Percentiles rank a stretch among this genome's conserved stretches.
Evolutionary conservation across 2,888 invertebrate genomes (phyloP).

Genomic region (Leptogaster cylindrica): DNA sequence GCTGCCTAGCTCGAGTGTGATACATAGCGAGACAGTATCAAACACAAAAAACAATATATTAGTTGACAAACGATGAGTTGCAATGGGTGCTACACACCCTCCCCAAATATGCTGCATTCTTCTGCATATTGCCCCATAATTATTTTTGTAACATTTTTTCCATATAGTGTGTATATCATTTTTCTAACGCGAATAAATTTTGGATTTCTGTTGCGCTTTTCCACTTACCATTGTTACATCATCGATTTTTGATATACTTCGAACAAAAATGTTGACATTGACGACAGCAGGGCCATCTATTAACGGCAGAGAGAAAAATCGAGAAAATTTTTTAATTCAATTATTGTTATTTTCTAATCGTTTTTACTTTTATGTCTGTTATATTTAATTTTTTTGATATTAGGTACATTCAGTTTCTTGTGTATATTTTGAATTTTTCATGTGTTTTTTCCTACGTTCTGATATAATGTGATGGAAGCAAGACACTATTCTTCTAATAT

Average conservation of each 20-base stretch:
- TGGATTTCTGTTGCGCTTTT: slow-evolving; percentile 38
- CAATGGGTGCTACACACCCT: slow-evolving; percentile 4
- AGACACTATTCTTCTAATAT: slow-evolving; percentile 14
- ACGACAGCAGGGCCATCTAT: slow-evolving; percentile 94
- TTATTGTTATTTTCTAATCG: slow-evolving; percentile 8
- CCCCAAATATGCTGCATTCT: slow-evolving; percentile 34
- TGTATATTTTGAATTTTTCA: slow-evolving; percentile 22
- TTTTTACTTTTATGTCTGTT: slow-evolving; percentile 21
- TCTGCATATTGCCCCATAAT: slow-evolving; percentile 43
- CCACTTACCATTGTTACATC: slow-evolving; percentile 98
- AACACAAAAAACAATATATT: slow-evolving; percentile 6
- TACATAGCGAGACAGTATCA: slow-evolving; percentile 3
- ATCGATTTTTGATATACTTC: slow-evolving; percentile 99
- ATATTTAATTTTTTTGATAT: slow-evolving; percentile 32
- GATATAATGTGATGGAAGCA: slow-evolving; percentile 31
- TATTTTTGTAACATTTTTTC: slow-evolving; percentile 32
- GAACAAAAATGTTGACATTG: slow-evolving; percentile 96
- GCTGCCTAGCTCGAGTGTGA: slow-evolving; percentile 40
- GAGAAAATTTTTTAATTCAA: slow-evolving; percentile 50
- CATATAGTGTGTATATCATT: not conserved
- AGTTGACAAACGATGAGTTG: slow-evolving; percentile 6
- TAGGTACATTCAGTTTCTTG: slow-evolving; percentile 9
- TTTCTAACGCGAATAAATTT: slow-evolving; percentile 31
- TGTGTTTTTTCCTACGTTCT: slow-evolving; percentile 33
- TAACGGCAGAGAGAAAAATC: slow-evolving; percentile 54